These are phyloP conservation scores for Lepidothrix coronata DNA, from an alignment of 2,113 vertebrate species.

Conservation along the genomic window DNA sequence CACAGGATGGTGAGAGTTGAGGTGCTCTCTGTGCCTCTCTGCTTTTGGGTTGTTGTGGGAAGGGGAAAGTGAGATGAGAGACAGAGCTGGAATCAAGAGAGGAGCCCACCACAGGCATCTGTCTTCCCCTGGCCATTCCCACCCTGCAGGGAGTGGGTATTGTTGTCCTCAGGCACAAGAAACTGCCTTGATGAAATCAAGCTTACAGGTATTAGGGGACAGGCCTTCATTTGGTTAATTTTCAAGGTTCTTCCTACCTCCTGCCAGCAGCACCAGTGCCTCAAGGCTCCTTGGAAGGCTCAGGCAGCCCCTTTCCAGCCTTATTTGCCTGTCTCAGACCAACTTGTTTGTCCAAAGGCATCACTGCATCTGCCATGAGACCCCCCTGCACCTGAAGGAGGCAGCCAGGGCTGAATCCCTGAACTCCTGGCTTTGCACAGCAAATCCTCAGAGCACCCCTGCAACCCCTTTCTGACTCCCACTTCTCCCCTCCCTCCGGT, in stretches of 20 bases:
- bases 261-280: conserved; percentile 21
- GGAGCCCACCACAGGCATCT: not conserved
- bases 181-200: conserved; percentile 16
- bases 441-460: not conserved
- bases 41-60: not conserved
- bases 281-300: conserved; percentile 22
- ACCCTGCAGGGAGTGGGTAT: not conserved
- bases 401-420: not conserved
- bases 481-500: not conserved
- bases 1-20: rapidly evolving
- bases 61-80: not conserved
- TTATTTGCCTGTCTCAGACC: conserved; percentile 58
- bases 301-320: not conserved
- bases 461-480: not conserved
- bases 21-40: rapidly evolving
- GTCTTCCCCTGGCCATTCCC: not conserved
- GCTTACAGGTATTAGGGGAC: not conserved
- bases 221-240: conserved; percentile 37
- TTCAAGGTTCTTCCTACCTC: conserved; percentile 49
- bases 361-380: not conserved
- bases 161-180: not conserved
- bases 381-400: not conserved
- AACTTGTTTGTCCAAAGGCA: conserved; percentile 50
- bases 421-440: not conserved
- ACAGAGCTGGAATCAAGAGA: not conserved